Evolutionary conservation across 64 coral and sea anemone genomes (phyloP).

Genomic region (Montipora sp.): DNA sequence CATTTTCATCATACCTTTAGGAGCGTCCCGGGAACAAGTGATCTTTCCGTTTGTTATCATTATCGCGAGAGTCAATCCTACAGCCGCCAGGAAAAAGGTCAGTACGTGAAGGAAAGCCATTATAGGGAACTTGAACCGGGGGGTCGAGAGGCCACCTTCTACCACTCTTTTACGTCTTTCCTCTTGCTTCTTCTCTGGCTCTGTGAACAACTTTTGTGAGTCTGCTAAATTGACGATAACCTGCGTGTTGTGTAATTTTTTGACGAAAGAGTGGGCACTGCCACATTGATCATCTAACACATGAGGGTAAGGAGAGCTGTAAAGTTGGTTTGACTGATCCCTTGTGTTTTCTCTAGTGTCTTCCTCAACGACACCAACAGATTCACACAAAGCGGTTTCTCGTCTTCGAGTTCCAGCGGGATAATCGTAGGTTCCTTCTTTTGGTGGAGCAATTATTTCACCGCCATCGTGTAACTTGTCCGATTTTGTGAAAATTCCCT

Average conservation of each 20-base stretch:
- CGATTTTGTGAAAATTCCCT: neutral
- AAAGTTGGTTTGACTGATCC: neutral
- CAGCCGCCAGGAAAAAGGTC: neutral
- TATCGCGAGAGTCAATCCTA: neutral
- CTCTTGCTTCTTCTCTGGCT: neutral
- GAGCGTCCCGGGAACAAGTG: neutral
- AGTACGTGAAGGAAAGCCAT: neutral
- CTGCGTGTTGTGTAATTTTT: neutral
- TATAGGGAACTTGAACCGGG: neutral
- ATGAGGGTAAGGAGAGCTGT: neutral
- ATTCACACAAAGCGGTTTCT: neutral
- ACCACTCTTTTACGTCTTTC: neutral
- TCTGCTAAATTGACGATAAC: neutral
- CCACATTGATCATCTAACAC: neutral
- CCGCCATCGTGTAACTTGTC: too few relatives aligned
- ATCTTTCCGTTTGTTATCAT: slow-evolving; percentile 2
- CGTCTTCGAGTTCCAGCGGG: too few relatives aligned
- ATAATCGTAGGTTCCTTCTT: too few relatives aligned
- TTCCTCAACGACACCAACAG: neutral
- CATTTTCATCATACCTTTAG: neutral
- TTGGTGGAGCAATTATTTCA: too few relatives aligned
- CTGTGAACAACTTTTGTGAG: neutral
- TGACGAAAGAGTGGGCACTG: neutral
- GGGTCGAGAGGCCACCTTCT: neutral
- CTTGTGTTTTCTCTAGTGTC: neutral